phyloP scores from a whole-genome alignment of 2,888 invertebrate genomes.

The Drosophila mulleri region DNA sequence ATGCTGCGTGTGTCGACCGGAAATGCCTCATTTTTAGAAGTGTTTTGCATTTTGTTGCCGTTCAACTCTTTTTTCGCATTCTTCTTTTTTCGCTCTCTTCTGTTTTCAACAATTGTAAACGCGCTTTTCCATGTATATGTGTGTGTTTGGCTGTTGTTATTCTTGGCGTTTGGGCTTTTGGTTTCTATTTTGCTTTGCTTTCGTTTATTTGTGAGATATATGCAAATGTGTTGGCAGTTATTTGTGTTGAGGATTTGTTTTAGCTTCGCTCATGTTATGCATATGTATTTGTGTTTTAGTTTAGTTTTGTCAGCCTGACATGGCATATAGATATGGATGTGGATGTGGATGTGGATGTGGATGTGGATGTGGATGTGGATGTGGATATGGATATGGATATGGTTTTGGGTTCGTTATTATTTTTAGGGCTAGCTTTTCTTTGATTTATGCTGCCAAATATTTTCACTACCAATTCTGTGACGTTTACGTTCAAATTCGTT shows the following conservation, averaged over 20 bases:
- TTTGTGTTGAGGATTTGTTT: slow-evolving; percentile 78
- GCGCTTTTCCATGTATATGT: slow-evolving; percentile 37
- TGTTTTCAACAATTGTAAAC: slow-evolving; percentile 53
- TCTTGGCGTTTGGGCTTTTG: slow-evolving; percentile 56
- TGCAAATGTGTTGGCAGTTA: slow-evolving; percentile 77
- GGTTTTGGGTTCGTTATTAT: slow-evolving; percentile 54
- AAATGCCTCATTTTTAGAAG: slow-evolving; percentile 80
- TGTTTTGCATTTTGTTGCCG: slow-evolving; percentile 76
- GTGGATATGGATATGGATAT: slow-evolving; percentile 36
- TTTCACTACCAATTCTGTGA: slow-evolving; percentile 40
- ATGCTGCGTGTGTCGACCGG: slow-evolving; percentile 69
- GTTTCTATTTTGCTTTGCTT: slow-evolving; percentile 58
- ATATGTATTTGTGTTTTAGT: slow-evolving; percentile 80
- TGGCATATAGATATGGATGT: no score
- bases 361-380: slow-evolving; percentile 47
- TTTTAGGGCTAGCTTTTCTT: slow-evolving; percentile 41
- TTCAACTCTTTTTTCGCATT: slow-evolving; percentile 35
- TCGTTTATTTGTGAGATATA: slow-evolving; percentile 69
- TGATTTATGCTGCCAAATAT: slow-evolving; percentile 72
- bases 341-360: no score
- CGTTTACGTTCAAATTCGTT: slow-evolving; percentile 14
- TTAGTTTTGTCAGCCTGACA: slow-evolving; percentile 74
- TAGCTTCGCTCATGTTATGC: slow-evolving; percentile 66
- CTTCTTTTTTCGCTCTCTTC: slow-evolving; percentile 3
- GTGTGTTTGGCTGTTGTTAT: not conserved